Evolutionary conservation across 2,888 invertebrate species (phyloP).

Genomic region (Campoletis raptor): DNA sequence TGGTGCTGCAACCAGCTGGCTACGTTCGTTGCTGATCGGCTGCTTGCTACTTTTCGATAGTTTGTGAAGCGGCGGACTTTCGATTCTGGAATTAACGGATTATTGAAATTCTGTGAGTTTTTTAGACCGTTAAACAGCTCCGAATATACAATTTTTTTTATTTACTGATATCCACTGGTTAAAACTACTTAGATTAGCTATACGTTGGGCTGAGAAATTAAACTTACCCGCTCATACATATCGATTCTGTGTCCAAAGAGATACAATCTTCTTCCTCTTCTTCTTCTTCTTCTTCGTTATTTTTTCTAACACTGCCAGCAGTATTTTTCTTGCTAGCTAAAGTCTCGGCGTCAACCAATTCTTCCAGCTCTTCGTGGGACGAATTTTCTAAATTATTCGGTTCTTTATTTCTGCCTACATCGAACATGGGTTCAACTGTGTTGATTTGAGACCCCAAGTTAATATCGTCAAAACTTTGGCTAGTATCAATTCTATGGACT

Average conservation of each 20-base stretch:
- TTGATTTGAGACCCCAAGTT: neutral
- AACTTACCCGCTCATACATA: constrained; percentile 58
- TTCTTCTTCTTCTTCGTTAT: constrained; percentile 5
- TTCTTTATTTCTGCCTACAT: neutral
- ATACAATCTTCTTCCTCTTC: constrained; percentile 69
- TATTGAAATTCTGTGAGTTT: neutral
- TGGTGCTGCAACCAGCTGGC: neutral
- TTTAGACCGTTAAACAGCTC: neutral
- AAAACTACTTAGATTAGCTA: no score
- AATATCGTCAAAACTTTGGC: neutral
- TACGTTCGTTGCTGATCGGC: neutral
- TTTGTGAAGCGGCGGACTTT: neutral
- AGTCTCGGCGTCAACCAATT: constrained; percentile 19
- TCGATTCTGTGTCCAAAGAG: constrained; percentile 71
- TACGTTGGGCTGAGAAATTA: neutral
- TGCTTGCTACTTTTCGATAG: neutral
- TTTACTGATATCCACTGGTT: neutral
- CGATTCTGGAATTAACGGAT: constrained; percentile 35
- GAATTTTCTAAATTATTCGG: neutral
- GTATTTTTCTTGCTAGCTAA: neutral
- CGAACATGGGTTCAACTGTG: neutral
- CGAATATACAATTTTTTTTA: neutral
- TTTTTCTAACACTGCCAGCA: constrained; percentile 21
- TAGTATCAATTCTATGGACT: neutral
- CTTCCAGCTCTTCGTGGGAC: constrained; percentile 1